Evolutionary conservation across 2,888 invertebrate genomes (phyloP).

Genomic region (Cryptocephalus primarius): DNA sequence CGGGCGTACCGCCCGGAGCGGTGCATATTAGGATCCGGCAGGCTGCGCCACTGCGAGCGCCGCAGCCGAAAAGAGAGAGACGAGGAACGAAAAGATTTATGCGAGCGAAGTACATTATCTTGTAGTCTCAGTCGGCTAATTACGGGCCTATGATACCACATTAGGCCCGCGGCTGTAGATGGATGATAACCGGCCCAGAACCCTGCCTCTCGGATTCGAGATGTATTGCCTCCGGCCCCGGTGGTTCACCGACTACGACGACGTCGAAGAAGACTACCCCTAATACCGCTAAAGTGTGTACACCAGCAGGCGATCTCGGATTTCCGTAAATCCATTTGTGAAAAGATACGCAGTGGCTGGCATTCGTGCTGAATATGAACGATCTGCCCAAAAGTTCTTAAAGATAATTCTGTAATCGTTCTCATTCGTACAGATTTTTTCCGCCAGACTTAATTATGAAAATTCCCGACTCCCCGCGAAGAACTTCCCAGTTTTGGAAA

Average conservation of each 20-base stretch:
- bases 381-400: no score
- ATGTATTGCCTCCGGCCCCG: slow-evolving; percentile 31
- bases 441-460: no score
- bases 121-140: slow-evolving; percentile 45
- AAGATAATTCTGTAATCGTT: no score
- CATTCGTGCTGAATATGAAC: no score
- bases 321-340: background rate
- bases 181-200: slow-evolving; percentile 28
- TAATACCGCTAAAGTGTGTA: background rate
- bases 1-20: no score
- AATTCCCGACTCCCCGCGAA: no score
- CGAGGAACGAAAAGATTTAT: slow-evolving; percentile 39
- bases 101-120: slow-evolving; percentile 45
- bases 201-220: slow-evolving; percentile 22
- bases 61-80: slow-evolving; percentile 12
- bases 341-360: no score
- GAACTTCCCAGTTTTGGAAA: no score
- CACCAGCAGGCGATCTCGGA: background rate
- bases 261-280: slow-evolving; percentile 25
- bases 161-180: slow-evolving; percentile 35
- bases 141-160: slow-evolving; percentile 44
- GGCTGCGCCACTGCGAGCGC: slow-evolving; percentile 6
- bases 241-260: slow-evolving; percentile 28
- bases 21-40: no score
- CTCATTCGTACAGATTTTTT: no score